phyloP scores from a whole-genome alignment of 2,888 invertebrate genomes.

The Eudiplozoon nipponicum region DNA sequence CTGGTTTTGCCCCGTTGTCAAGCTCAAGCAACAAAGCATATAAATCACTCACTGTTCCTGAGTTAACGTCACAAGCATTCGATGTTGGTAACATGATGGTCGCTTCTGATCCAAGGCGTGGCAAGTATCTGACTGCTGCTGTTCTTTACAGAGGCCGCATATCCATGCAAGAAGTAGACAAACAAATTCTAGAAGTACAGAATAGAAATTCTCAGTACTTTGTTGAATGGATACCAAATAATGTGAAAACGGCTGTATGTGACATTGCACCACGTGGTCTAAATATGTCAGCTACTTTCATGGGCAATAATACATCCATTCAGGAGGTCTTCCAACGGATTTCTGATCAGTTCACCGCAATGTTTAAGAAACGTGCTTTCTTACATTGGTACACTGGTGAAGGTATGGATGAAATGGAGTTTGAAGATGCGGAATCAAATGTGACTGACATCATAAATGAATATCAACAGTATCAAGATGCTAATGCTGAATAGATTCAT shows the following conservation, averaged over 20 bases:
- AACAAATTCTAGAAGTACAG: conserved; percentile 63
- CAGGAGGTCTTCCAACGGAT: conserved; percentile 18
- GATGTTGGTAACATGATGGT: conserved; percentile 11
- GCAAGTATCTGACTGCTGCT: conserved; percentile 8
- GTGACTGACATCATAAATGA: too few relatives aligned
- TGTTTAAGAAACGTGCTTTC: conserved; percentile 34
- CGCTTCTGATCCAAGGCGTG: conserved; percentile 11
- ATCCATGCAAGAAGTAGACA: conserved; percentile 19
- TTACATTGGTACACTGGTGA: too few relatives aligned
- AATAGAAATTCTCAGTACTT: conserved; percentile 49
- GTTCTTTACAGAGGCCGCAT: conserved; percentile 3
- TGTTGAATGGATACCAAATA: conserved; percentile 59
- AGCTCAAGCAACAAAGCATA: conserved; percentile 53
- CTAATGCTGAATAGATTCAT: too few relatives aligned
- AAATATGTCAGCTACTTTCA: conserved; percentile 58
- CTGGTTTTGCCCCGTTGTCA: conserved; percentile 56
- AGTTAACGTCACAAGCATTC: conserved; percentile 14
- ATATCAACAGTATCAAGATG: too few relatives aligned
- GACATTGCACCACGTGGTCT: conserved; percentile 55
- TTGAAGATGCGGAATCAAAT: too few relatives aligned
- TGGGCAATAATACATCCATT: conserved; percentile 24
- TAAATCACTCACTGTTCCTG: conserved; percentile 21
- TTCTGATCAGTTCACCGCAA: conserved; percentile 28
- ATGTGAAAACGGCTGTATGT: conserved; percentile 51
- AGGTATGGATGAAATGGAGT: too few relatives aligned